A percentile compares a stretch with the other conserved stretches of the same genome.
phyloP scores from a whole-genome alignment of 2,113 vertebrate genomes.

The Opisthocomus hoazin region DNA sequence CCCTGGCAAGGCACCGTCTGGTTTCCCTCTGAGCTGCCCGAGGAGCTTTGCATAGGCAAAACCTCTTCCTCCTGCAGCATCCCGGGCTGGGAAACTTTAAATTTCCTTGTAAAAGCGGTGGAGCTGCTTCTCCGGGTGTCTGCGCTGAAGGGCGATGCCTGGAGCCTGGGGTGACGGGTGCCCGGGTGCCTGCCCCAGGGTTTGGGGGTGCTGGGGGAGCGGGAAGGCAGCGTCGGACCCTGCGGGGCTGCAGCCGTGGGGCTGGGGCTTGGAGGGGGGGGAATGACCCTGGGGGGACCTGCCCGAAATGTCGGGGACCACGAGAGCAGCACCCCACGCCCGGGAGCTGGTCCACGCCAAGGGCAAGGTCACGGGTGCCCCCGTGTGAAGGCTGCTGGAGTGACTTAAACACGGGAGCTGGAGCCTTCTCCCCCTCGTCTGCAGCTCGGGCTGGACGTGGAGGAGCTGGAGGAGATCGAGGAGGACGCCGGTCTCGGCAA shows the following conservation, averaged over 20 bases:
- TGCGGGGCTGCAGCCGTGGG: not conserved
- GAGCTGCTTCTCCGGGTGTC: not conserved
- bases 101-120: not conserved
- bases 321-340: not conserved
- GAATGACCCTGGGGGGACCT: not conserved
- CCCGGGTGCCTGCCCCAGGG: not conserved
- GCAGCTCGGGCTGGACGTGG: constrained; percentile 93
- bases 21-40: not conserved
- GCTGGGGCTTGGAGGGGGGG: not conserved
- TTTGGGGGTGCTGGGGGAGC: not conserved
- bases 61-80: not conserved
- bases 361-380: fast-evolving
- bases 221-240: not conserved
- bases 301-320: not conserved
- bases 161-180: not conserved
- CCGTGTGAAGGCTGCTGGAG: not conserved
- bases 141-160: not conserved
- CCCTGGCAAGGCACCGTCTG: not conserved
- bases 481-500: constrained; percentile 96
- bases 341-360: fast-evolving
- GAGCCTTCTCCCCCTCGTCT: not conserved
- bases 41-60: constrained; percentile 19
- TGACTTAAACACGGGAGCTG: not conserved
- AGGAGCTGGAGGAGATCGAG: constrained; percentile 96
- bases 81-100: not conserved